These are phyloP conservation scores for Dinomys branickii DNA, from an alignment of 2,113 vertebrate genomes.

Conservation along the genomic window DNA sequence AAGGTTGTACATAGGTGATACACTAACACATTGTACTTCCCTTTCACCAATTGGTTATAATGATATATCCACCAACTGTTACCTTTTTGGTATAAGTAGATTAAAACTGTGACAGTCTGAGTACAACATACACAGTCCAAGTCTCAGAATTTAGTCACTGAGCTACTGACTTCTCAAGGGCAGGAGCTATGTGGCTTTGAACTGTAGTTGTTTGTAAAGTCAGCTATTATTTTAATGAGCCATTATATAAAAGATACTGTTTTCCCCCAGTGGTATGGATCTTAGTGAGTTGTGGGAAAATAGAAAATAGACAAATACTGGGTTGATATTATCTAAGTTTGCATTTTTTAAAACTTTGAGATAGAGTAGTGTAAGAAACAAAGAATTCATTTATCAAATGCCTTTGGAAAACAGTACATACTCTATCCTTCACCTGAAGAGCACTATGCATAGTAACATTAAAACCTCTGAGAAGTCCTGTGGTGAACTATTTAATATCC, in stretches of 20 bases:
- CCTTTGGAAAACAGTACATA: conserved; percentile 9
- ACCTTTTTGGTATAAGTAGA: conserved; percentile 47
- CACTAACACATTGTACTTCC: conserved; percentile 3
- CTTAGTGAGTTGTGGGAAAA: conserved; percentile 71
- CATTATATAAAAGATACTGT: conserved; percentile 45
- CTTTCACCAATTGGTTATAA: conserved; percentile 2
- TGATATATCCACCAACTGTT: conserved; percentile 26
- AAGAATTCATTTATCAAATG: conserved; percentile 60
- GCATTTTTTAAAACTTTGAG: conserved; percentile 54
- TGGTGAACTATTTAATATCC: neutral
- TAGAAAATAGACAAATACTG: conserved; percentile 46
- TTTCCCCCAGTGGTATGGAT: neutral
- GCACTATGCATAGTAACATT: neutral
- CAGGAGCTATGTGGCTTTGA: conserved; percentile 32
- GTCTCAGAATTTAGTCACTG: conserved; percentile 6
- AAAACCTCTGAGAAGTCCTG: conserved; percentile 21
- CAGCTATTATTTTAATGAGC: conserved; percentile 68
- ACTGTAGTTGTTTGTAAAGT: conserved; percentile 65
- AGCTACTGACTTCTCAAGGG: conserved; percentile 46
- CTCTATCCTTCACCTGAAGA: neutral
- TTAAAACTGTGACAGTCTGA: conserved; percentile 35
- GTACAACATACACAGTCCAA: conserved; percentile 16
- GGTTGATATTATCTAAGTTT: conserved; percentile 58
- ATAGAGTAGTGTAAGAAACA: conserved; percentile 28
- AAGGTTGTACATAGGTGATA: neutral